Evolutionary conservation across 2,797 vertebrate species (phyloP), one percentile per base, ranked within the genome.

Genomic region (Helostoma temminkii): DNA sequence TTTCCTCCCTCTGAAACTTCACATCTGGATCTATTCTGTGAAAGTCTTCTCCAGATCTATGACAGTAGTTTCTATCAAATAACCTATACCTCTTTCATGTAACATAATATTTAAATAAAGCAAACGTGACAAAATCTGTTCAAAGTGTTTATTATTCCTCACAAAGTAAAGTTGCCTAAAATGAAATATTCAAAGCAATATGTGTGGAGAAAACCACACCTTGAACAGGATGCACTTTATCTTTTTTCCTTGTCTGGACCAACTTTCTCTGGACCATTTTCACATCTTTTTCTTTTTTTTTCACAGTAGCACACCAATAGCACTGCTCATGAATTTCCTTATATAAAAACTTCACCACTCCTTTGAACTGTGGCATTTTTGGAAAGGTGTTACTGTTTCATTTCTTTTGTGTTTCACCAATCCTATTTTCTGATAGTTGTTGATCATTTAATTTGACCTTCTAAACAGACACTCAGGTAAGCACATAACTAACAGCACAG

Each of bases 261-360:
- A 32, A 83, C 69, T 83, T 81, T 76, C 67, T 82, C 75, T 74
- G 22, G 14, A 26, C 52, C 36, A 47, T 83, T 79, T 86, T 88
- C 85, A 80, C 72, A 81, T 84, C 74, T 75, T 24, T 81, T 11
- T 37, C n/a, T 41, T 18, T 5, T 18, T 41, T 42, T 55, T 59
- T 55, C 36, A 80, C 61, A 68, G 69, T 3, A 39, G 16, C 42
- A 37, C 0, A 9, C 10, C 18, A 53, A 42, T 46, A 24, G 37
- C 15, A 2, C 37, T 39, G 37, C 9, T 41, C 15, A 49, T 64
- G 67, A 28, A 49, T 41, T 16, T 60, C 18, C 9, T 1, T 24
- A 2, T 18, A 28, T 41, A 56, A 81, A 80, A 67, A 55, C 67
- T 49, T 50, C 22, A 25, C 14, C 11, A 6, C 16, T 30, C 37